Evolutionary conservation across 2,888 invertebrate species (phyloP).

Genomic region (Ichneumon xanthorius): DNA sequence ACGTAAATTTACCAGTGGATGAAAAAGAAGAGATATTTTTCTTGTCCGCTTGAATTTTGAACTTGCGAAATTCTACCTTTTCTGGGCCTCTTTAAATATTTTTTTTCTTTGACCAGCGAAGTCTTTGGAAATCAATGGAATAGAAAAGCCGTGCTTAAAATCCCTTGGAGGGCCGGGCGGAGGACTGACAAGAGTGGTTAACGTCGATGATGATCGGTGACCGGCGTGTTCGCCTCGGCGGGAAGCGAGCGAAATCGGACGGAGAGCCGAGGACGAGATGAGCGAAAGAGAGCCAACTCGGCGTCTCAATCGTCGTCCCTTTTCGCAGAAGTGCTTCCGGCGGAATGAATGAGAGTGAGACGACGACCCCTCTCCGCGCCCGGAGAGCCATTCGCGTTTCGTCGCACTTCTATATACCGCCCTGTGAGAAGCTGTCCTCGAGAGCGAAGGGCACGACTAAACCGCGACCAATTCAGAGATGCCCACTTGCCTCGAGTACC

Average conservation of each 20-base stretch:
- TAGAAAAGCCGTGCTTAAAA: constrained; percentile 20
- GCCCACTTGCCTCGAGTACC: constrained; percentile 79
- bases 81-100: not conserved
- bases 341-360: constrained; percentile 76
- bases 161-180: not conserved
- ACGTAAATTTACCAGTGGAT: too few relatives aligned
- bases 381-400: constrained; percentile 60
- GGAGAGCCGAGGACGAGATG: constrained; percentile 43
- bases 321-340: constrained; percentile 79
- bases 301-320: constrained; percentile 77
- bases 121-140: constrained; percentile 11
- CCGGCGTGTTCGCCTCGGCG: constrained; percentile 28
- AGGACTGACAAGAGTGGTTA: constrained; percentile 45
- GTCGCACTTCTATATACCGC: constrained; percentile 47
- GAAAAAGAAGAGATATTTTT: too few relatives aligned
- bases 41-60: not conserved
- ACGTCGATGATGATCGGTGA: constrained; percentile 60
- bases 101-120: not conserved
- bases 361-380: constrained; percentile 63
- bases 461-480: constrained; percentile 75
- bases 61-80: not conserved
- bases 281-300: constrained; percentile 67
- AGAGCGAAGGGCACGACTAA: constrained; percentile 70
- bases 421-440: constrained; percentile 63
- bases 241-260: constrained; percentile 50